A percentile compares a stretch with the other conserved stretches of the same genome.
These are phyloP conservation scores for Nasonovia ribisnigri DNA, from an alignment of 2,888 invertebrate species.

Conservation along the genomic window DNA sequence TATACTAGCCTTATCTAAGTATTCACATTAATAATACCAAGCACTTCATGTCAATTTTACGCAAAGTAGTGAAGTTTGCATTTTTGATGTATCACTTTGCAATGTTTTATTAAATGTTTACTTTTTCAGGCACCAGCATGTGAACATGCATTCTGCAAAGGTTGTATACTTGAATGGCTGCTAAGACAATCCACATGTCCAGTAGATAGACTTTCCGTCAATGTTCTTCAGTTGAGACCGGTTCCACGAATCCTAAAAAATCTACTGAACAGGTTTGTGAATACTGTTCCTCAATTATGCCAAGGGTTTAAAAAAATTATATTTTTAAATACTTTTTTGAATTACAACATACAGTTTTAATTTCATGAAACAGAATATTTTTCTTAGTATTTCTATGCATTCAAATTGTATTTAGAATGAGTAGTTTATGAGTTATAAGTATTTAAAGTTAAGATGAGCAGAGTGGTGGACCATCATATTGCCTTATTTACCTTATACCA, in stretches of 20 bases:
- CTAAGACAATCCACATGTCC: constrained; percentile 94
- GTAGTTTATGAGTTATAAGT: too few relatives aligned
- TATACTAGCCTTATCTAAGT: neutral
- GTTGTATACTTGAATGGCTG: constrained; percentile 96
- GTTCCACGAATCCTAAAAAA: constrained; percentile 95
- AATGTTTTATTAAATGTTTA: constrained; percentile 49
- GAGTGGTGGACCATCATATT: too few relatives aligned
- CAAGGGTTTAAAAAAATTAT: too few relatives aligned
- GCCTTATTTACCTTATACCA: too few relatives aligned
- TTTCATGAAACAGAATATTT: neutral
- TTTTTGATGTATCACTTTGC: neutral
- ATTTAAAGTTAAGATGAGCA: too few relatives aligned
- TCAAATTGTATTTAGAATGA: too few relatives aligned
- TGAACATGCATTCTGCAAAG: constrained; percentile 95
- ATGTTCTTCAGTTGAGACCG: constrained; percentile 88
- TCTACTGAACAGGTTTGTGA: constrained; percentile 81
- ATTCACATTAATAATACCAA: neutral
- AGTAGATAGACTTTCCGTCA: constrained; percentile 91
- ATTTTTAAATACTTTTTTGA: neutral
- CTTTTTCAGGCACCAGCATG: constrained; percentile 87
- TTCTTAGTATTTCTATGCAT: too few relatives aligned
- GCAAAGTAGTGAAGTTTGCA: neutral
- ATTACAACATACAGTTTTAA: neutral
- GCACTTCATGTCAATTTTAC: neutral
- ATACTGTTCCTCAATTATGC: neutral